phyloP scores from a whole-genome alignment of 2,888 invertebrate species.

The Tyria jacobaeae region DNA sequence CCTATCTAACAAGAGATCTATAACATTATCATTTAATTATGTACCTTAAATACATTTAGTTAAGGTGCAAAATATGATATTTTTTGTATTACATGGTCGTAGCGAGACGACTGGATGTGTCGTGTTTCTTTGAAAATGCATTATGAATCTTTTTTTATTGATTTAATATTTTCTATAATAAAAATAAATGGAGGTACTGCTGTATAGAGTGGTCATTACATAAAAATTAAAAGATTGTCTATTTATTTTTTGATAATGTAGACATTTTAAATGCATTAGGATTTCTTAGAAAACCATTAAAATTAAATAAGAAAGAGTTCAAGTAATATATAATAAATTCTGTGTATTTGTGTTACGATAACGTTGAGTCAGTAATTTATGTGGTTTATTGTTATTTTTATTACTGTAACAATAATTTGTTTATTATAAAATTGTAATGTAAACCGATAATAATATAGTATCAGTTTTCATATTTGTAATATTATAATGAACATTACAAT shows the following conservation, averaged over 20 bases:
- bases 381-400: no score
- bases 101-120: constrained; percentile 10
- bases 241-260: neutral
- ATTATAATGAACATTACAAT: neutral
- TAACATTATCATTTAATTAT: constrained; percentile 42
- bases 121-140: neutral
- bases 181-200: neutral
- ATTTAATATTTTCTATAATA: neutral
- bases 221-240: neutral
- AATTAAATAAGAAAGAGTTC: no score
- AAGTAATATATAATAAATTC: no score
- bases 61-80: constrained; percentile 46
- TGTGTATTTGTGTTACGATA: no score
- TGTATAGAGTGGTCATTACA: neutral
- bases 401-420: no score
- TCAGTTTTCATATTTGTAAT: neutral
- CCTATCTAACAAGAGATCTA: constrained; percentile 63
- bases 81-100: constrained; percentile 22
- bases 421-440: no score
- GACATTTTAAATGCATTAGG: neutral
- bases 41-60: constrained; percentile 34
- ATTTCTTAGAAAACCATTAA: neutral
- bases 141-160: neutral
- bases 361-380: no score
- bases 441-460: neutral